Conservation (phyloP, 1,140 invertebrate genomes). For the Andrena cerasifolii region DNA sequence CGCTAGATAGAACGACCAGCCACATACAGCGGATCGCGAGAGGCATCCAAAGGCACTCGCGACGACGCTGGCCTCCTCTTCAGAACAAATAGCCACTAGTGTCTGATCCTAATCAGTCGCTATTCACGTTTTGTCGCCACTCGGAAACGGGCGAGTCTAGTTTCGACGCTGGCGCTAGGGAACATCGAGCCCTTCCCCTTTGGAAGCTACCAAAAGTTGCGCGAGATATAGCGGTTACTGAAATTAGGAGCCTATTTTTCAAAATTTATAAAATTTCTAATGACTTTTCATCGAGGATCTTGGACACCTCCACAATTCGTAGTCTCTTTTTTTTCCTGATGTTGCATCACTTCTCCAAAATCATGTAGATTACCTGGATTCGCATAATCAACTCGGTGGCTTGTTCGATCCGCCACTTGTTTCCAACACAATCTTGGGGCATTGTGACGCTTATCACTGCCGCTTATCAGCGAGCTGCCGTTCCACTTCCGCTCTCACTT, state of each 20-base stretch:
- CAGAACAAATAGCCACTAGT: slow-evolving; percentile 11
- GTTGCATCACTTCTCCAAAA: too few relatives aligned
- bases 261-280: too few relatives aligned
- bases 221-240: too few relatives aligned
- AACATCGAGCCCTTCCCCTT: too few relatives aligned
- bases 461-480: neutral
- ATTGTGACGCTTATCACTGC: neutral
- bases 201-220: too few relatives aligned
- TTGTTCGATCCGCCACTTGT: neutral
- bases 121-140: slow-evolving; percentile 45
- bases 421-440: too few relatives aligned
- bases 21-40: neutral
- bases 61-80: neutral
- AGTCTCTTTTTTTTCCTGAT: too few relatives aligned
- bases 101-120: slow-evolving; percentile 49
- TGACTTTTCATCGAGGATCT: too few relatives aligned
- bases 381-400: neutral
- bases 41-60: neutral
- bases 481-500: slow-evolving; percentile 1
- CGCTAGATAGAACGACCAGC: too few relatives aligned
- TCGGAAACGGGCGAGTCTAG: neutral
- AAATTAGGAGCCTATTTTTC: too few relatives aligned
- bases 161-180: neutral
- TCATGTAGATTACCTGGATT: too few relatives aligned
- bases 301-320: too few relatives aligned